Base-by-base conservation (phyloP, 2,113 vertebrate genomes). In the Entelurus aequoreus region DNA sequence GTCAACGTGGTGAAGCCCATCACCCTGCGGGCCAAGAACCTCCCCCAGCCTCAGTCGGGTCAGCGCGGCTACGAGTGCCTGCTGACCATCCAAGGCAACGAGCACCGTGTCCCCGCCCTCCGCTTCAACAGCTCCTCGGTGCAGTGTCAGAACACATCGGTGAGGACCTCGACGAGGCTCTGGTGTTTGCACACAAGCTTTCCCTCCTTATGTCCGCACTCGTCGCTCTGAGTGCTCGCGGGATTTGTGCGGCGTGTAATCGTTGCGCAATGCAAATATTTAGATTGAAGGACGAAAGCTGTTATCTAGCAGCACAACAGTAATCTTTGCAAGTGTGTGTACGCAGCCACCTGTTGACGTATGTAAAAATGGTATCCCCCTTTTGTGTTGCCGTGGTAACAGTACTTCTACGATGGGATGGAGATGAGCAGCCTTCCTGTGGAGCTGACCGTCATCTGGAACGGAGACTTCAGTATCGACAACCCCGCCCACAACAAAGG, bases 61-160 rank as follows among this genome's bases (percentile, higher is more conserved):
- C 97, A 99, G 83, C 79, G 94, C 0, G 96, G 97, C 8, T 99
- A 99, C 0, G 97, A 99, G 74, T 99, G 97, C 62, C 79, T 99
- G 73, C 84, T 99, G 53, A 94, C 68, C 83, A 95, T 99, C 86
- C 95, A 98, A 76, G 95, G 94, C 49, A 88, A 80, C 0, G 94
- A 98, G 78, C 93, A 98, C 84, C 61, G 95, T 28, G 96, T 99
- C 10, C 96, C 96, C 0, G 97, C 97, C 38, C 68, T 99, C 65
- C 92, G 97, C 68, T 99, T 98, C 88, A 99, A 99, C 91, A 98
- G 96, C 86, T 97, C 95, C 85, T 97, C 95, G 0, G 95, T 99
- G 62, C 96, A 99, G 80, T 99, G 97, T 85, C 97, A 99, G 81
- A 99, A 99, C 89, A 99, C 94, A 46, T 99, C 96, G 14, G 97